phyloP scores from a whole-genome alignment of 2,113 vertebrate genomes.

The Phrynocephalus versicolor region DNA sequence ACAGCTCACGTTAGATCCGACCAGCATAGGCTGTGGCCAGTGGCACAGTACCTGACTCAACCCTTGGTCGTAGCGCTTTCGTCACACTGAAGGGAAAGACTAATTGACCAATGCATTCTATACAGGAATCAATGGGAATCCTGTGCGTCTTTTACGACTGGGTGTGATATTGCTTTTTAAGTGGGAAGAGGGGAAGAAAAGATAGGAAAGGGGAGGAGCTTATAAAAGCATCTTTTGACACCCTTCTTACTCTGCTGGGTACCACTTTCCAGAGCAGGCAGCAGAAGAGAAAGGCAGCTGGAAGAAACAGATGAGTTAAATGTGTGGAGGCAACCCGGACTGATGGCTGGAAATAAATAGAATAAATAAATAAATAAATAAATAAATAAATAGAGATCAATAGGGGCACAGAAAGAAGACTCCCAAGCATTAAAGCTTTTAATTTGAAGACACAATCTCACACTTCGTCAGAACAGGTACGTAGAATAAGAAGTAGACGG shows the following conservation, averaged over 20 bases:
- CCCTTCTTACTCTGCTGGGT: not conserved
- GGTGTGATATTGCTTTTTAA: not conserved
- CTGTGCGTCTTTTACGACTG: not conserved
- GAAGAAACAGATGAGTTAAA: not conserved
- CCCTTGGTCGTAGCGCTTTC: not conserved
- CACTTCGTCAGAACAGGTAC: not conserved
- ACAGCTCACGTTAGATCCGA: no score
- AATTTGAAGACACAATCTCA: not conserved
- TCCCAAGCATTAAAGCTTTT: not conserved
- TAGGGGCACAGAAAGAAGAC: not conserved
- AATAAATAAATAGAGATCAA: not conserved
- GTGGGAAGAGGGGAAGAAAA: not conserved
- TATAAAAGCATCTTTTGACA: not conserved
- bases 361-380: not conserved
- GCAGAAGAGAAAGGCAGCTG: not conserved
- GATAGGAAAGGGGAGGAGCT: not conserved
- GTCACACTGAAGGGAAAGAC: not conserved
- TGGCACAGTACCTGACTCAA: no score
- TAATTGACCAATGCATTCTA: not conserved
- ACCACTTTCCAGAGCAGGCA: conserved; percentile 9
- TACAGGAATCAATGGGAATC: no score
- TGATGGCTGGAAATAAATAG: not conserved
- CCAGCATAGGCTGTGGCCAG: no score
- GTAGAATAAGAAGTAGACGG: not conserved
- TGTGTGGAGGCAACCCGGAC: not conserved